Base-by-base conservation (phyloP, 2,113 vertebrate species). In the Pyxicephalus adspersus region DNA sequence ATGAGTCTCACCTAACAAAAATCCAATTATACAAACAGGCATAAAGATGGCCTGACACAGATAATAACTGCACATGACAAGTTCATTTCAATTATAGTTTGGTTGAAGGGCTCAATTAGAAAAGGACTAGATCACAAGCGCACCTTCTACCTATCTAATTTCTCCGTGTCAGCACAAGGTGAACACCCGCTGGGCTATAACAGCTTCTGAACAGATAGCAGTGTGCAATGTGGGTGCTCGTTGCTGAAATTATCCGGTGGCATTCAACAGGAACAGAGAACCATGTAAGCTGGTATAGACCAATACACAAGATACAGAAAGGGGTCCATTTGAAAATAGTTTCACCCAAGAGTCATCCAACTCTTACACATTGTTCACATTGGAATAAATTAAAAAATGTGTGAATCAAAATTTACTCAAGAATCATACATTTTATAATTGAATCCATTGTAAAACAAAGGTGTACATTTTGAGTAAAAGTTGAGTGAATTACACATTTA, bases 71-170 rank as follows among this genome's bases (percentile, higher is more conserved):
- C 60, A 64, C 75, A 52, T 50, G 61, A 77, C 50, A 50, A 77
- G 55, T 76, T 76, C 55, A 61, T 54, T 77, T 77, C 75, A 64
- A 77, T 77, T 77, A 77, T 58, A 52, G 19, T 77, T 65, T 77
- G 34, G 60, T 77, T 77, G 22, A 28, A 77, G 60, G 75, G 75
- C 75, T 77, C 60, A 77, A 77, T 77, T 77, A 77, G 64, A 77
- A 65, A 77, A 52, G 25, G 68, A 72, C 68, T 72, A 26, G 68
- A 72, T 72, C 68, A n/a, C 15, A 25, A 54, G 20, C 20, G 19
- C 7, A 4, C 45, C 72, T 55, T 34, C 29, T 45, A 34, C 72
- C 72, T 18, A 38, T 31, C 29, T 75, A 60, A 75, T 75, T 60
- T 61, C 29, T 45, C n/a, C 8, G 34, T 75, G 54, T 60, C 57